Base-by-base conservation (phyloP, 92 coral and sea anemone species). In the Palythoa caribaeorum region DNA sequence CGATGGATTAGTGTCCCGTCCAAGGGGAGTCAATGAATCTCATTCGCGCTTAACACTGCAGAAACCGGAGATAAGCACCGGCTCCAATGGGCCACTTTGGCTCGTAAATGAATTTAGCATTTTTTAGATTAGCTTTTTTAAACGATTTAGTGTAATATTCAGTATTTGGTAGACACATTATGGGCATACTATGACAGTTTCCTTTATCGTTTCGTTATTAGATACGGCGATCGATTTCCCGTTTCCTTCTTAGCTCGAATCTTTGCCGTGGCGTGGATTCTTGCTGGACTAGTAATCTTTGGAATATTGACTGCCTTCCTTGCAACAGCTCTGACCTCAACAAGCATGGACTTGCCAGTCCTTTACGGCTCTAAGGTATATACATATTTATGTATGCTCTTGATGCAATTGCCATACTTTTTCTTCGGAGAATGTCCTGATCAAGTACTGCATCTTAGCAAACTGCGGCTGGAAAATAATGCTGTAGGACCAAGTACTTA, bases 171-270 rank as follows among this genome's bases (percentile, higher is more conserved):
- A 5, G 19, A 14, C 65, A 13, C 40, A 36, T 36, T 69, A 8
- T 21, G 12, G 36, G 75, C n/a, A 35, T 37, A 1, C 35, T 37
- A 11, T 70, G 16, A 70, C n/a, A 35, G 7, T 35, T 35, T 6
- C 20, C 2, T 5, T 53, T 8, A 21, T 2, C 16, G 53, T 36
- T 20, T 19, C 12, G 17, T 28, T 57, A 6, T 80, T 38, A 80
- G 85, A 47, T 80, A 80, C 52, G 85, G 85, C 9, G 85, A 80
- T 80, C 73, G 73, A 21, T 63, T 9, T 65, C 85, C 85, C 15
- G 85, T 80, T 0, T 80, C 85, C 38, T 62, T 80, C n/a, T 39
- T 80, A 39, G 85, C 85, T 11, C 73, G 85, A 0, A 9, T 80
- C 38, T 80, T 80, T 80, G 85, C 85, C 5, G 59, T 80, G 38